Conservation (phyloP, 2,797 vertebrate species). For the Xyrichtys novacula region DNA sequence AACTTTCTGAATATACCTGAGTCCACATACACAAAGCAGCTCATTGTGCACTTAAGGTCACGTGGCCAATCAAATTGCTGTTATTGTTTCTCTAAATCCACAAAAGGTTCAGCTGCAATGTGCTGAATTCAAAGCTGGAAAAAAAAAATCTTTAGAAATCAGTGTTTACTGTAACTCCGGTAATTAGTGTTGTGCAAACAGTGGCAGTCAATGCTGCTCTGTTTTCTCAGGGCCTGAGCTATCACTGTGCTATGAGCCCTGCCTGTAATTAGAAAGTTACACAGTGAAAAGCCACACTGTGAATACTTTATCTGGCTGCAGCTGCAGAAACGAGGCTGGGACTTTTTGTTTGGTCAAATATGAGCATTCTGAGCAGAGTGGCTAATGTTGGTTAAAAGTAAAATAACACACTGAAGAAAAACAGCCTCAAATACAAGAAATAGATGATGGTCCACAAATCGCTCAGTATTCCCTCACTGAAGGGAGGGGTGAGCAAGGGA, state of each 20-base stretch:
- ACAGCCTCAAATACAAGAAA: too few species aligned
- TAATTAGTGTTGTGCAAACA: slow-evolving; percentile 69
- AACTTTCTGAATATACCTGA: background rate
- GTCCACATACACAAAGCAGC: background rate
- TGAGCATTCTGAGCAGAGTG: background rate
- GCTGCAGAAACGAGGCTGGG: slow-evolving; percentile 28
- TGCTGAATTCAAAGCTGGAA: slow-evolving; percentile 33
- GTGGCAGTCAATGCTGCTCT: slow-evolving; percentile 54
- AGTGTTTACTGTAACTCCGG: slow-evolving; percentile 64
- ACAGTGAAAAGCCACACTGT: slow-evolving; percentile 23
- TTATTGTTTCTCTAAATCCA: slow-evolving; percentile 46
- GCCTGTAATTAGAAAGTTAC: slow-evolving; percentile 53
- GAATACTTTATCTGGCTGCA: slow-evolving; percentile 31
- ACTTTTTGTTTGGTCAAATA: background rate
- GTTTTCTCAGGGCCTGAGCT: slow-evolving; percentile 55
- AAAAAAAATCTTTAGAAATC: slow-evolving; percentile 44
- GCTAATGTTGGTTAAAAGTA: too few species aligned
- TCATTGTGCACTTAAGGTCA: slow-evolving; percentile 23
- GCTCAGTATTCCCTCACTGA: too few species aligned
- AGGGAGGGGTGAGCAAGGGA: too few species aligned
- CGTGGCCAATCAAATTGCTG: slow-evolving; percentile 48
- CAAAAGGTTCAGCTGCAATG: slow-evolving; percentile 44
- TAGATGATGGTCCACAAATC: too few species aligned
- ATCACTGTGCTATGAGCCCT: slow-evolving; percentile 27
- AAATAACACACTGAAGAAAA: too few species aligned